phyloP scores from a whole-genome alignment of 2,113 vertebrate genomes.

The Semicossyphus pulcher region DNA sequence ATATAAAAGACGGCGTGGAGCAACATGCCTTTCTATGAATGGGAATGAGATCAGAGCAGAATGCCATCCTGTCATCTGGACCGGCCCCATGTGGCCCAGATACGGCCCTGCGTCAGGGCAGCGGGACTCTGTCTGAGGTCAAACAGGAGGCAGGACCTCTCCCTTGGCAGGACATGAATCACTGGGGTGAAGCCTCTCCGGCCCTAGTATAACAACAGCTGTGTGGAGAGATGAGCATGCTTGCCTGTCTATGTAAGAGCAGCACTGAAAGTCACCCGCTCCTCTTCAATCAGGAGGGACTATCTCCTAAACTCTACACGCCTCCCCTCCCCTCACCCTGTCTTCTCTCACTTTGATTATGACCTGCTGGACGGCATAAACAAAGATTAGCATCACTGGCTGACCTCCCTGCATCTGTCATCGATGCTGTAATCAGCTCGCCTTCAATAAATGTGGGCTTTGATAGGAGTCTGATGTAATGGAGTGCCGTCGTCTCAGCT shows the following conservation, averaged over 20 bases:
- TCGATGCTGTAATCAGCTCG: slow-evolving; percentile 62
- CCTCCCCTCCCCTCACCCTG: slow-evolving; percentile 16
- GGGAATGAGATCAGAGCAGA: slow-evolving; percentile 62
- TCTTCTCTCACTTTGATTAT: slow-evolving; percentile 62
- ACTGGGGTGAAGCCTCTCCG: slow-evolving; percentile 64
- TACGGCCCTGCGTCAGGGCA: slow-evolving; percentile 50
- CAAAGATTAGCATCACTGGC: slow-evolving; percentile 73
- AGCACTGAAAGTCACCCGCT: slow-evolving; percentile 68
- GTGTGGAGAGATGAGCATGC: slow-evolving; percentile 69
- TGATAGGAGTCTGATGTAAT: slow-evolving; percentile 70
- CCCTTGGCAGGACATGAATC: slow-evolving; percentile 83
- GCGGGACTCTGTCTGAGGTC: slow-evolving; percentile 71
- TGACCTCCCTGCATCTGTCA: slow-evolving; percentile 70
- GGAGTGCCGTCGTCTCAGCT: slow-evolving; percentile 61
- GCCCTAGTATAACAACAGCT: slow-evolving; percentile 79
- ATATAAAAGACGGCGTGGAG: slow-evolving; percentile 32
- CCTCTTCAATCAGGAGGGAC: slow-evolving; percentile 64
- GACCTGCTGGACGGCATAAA: slow-evolving; percentile 65
- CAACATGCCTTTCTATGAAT: slow-evolving; percentile 54
- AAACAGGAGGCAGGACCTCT: slow-evolving; percentile 74
- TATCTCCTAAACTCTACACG: slow-evolving; percentile 47
- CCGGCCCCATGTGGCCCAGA: slow-evolving; percentile 49
- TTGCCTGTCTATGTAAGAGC: slow-evolving; percentile 68
- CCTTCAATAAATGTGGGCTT: slow-evolving; percentile 70
- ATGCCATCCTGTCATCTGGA: slow-evolving; percentile 63